Evolutionary conservation across 2,113 vertebrate species (phyloP), one percentile per base, ranked within the genome.

Genomic region (Erpornis zantholeuca): DNA sequence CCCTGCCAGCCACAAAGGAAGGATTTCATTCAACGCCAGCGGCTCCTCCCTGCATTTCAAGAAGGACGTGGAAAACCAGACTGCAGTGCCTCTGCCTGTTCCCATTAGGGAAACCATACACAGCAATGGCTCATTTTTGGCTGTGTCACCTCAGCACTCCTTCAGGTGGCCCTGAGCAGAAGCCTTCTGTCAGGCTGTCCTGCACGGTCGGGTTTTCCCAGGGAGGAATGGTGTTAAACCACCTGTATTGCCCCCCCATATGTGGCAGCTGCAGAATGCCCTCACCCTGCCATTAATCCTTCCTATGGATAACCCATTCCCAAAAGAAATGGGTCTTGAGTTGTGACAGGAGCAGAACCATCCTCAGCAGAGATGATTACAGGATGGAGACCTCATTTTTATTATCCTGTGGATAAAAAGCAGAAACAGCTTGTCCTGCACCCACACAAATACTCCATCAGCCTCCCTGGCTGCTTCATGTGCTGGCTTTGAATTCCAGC

Each of bases 201-300:
- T 72, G 49, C 47, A 50, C 60, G 25, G 7, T 3, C 0, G 11
- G 45, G 14, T 77, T 85, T 68, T 59, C 71, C 57, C 38, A 7
- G 68, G 83, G 38, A 82, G 49, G 44, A 45, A 59, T 23, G 36
- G 28, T 28, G 66, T 85, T n/a, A 38, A 82, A 56, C 25, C 1
- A 0, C 23, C 23, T 35, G 6, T 16, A 42, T 16, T 45, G 28
- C 56, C 49, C 82, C 27, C 60, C 9, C 2, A 0, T 1, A 0
- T 33, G 6, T 24, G 54, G 42, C 45, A 82, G 27, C 63, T 40
- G 66, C 31, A 59, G 44, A 92, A 92, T 8, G 1, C 11, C 66
- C 69, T 35, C 2, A 0, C 5, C 1, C 9, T 80, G 61, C 33
- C 72, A 44, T 47, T 64, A 28, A 36, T 65, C 68, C 38, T 77